Conservation (phyloP, 2,888 invertebrate species). For the Metellina segmentata region DNA sequence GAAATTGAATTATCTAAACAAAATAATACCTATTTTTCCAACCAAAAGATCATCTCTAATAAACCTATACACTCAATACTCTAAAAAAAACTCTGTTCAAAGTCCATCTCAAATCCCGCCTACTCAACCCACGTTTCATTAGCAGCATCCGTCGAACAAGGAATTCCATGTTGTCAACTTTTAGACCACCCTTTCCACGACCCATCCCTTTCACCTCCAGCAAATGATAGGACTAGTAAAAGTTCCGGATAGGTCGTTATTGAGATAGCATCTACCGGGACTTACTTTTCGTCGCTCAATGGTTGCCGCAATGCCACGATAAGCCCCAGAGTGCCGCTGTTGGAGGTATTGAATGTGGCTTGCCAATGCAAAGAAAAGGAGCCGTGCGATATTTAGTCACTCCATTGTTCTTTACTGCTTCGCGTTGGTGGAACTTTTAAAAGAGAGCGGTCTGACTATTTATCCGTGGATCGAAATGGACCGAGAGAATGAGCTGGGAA, state of each 20-base stretch:
- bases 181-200: conserved; percentile 1
- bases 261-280: conserved; percentile 41
- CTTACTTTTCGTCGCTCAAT: conserved; percentile 34
- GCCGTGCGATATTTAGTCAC: conserved; percentile 10
- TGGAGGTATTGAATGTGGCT: not conserved
- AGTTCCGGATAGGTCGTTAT: conserved; percentile 25
- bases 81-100: conserved; percentile 17
- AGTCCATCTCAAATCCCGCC: not conserved
- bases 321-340: not conserved
- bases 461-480: not conserved
- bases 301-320: conserved; percentile 19
- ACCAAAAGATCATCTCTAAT: too few relatives aligned
- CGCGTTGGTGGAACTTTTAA: conserved; percentile 9
- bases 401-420: conserved; percentile 27
- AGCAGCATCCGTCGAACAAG: conserved; percentile 36
- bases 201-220: not conserved
- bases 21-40: too few relatives aligned
- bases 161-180: conserved; percentile 51
- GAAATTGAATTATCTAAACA: too few relatives aligned
- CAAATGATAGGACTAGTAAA: conserved; percentile 25
- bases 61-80: not conserved
- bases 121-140: conserved; percentile 21
- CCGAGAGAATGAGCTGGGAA: not conserved
- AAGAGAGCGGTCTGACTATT: not conserved
- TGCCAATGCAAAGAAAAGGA: not conserved